Base-by-base conservation (phyloP, 2,113 vertebrate genomes). In the Carollia perspicillata region DNA sequence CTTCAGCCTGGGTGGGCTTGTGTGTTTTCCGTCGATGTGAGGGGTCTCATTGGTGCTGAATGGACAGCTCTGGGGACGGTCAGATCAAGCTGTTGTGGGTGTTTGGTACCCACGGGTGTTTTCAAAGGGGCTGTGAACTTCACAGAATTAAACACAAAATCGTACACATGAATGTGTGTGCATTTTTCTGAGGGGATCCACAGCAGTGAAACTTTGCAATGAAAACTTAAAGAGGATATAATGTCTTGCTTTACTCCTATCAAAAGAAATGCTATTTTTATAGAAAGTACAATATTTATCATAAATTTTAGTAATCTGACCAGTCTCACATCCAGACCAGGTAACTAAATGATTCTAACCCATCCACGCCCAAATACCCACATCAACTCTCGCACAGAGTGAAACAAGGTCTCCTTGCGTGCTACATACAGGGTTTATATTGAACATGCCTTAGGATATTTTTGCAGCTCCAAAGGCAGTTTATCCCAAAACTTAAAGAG, bases 11-110 rank as follows among this genome's bases (percentile, higher is more conserved):
- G 30, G 53, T 49, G 30, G 35, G 63, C 49, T 63, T 90, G 37
- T 2, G 66, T 53, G 47, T 14, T 44, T 65, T 18, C 40, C 10
- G 0, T 20, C 71, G 12, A 0, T 0, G 37, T 28, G 47, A 51
- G 30, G 77, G 35, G 30, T n/a, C 47, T 35, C 9, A 0, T 7
- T 90, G 51, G 79, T 96, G 84, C 93, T 95, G 88, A 95, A 84
- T 1, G 90, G 69, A 94, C 85, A 95, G 93, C 95, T 81, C 90
- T 90, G 94, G 58, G 77, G 4, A 35, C 2, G 14, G 55, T 58
- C 17, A 47, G 58, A 49, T 20, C 23, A 18, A n/a, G 44, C 23
- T 42, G 14, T 26, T 28, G 0, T 9, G 17, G 63, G 28, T 42
- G 17, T 37, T 42, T 18, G 22, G 40, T 23, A 55, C 35, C 6